Base-by-base conservation (phyloP, 2,113 vertebrate species). In the Eonycteris spelaea region DNA sequence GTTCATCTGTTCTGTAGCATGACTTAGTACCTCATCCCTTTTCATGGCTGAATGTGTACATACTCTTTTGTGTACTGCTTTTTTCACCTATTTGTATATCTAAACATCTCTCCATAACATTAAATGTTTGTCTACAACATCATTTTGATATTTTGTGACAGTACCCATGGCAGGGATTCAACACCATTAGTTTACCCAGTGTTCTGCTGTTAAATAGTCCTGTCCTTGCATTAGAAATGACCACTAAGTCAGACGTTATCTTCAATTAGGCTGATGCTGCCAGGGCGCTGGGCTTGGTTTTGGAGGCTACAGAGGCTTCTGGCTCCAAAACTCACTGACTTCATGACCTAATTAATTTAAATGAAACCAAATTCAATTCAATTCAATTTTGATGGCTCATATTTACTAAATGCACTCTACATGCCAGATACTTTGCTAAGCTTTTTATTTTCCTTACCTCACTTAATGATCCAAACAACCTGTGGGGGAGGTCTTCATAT, bases 331-430 rank as follows among this genome's bases (percentile, higher is more conserved):
- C 55, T 38, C 67, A 43, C 91, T 96, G 97, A 95, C 88, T 94
- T 98, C 97, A 95, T 90, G 93, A n/a, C 83, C 91, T 98, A 96
- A 97, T 98, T 93, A 74, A 93, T 59, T 86, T 96, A 97, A 97
- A 95, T 93, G 96, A 82, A 92, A 86, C 86, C 89, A 94, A 96
- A 94, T 94, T 97, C 74, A 65, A 48, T 92, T 73, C 93, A 91
- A 91, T 95, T 97, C 86, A 11, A 11, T 88, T 82, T 53, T 93
- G 93, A 78, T 82, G 77, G 95, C 38, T 92, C 82, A 33, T 87
- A 26, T 95, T 86, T 93, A 78, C 91, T 33, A 40, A 79, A 48
- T 74, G 70, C 30, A 14, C 2, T 6, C 59, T 38, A 3, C 1
- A 22, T 95, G 77, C 95, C 94, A 95, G 86, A 78, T 35, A 68